Conservation (phyloP, 2,888 invertebrate species). For the Tetanocera ferruginea region DNA sequence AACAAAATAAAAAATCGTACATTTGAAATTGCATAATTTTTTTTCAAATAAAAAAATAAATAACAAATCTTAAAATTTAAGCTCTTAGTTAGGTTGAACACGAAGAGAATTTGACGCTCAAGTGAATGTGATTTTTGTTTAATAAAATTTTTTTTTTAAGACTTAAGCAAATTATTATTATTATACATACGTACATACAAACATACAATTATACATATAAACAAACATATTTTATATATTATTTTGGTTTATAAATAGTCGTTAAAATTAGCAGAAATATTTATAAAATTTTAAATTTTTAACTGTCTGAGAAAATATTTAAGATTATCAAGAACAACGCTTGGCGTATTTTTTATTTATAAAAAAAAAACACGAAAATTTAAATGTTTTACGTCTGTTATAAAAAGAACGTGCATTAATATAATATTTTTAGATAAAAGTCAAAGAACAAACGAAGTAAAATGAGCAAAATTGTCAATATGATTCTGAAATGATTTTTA, state of each 20-base stretch:
- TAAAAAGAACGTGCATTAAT: not conserved
- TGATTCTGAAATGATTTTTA: not conserved
- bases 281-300: slow-evolving; percentile 8
- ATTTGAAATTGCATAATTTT: not conserved
- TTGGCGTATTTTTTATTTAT: not conserved
- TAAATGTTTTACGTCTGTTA: not conserved
- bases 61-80: slow-evolving; percentile 20
- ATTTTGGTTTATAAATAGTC: slow-evolving; percentile 25
- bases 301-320: not conserved
- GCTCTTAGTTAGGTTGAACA: slow-evolving; percentile 34
- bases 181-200: slow-evolving; percentile 6
- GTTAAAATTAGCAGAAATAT: slow-evolving; percentile 17
- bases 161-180: slow-evolving; percentile 32
- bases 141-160: slow-evolving; percentile 37
- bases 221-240: slow-evolving; percentile 11
- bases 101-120: slow-evolving; percentile 43
- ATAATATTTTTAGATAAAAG: too few relatives aligned
- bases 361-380: not conserved
- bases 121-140: slow-evolving; percentile 45
- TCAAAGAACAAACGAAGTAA: not conserved
- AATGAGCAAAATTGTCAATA: not conserved
- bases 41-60: slow-evolving; percentile 4
- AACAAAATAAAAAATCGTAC: not conserved
- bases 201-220: slow-evolving; percentile 1
- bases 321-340: not conserved